These are phyloP conservation scores for Cinclus mexicanus DNA, from an alignment of 2,113 vertebrate species.

Conservation along the genomic window DNA sequence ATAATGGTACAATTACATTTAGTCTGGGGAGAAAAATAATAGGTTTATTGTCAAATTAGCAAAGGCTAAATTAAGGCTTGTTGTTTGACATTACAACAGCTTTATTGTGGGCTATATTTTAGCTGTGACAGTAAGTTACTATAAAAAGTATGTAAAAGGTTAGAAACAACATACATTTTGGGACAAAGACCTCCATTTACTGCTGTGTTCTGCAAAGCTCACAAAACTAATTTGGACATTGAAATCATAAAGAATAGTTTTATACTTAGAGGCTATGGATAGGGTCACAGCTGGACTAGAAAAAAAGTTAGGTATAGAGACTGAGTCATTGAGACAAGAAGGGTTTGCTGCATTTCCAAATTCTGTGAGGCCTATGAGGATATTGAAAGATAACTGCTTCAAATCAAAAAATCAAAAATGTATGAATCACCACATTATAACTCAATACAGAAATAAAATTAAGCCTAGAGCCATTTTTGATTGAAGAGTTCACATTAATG, in stretches of 20 bases:
- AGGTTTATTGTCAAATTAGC: neutral
- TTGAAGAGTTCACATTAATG: neutral
- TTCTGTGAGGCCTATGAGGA: neutral
- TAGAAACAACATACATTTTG: neutral
- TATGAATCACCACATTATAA: neutral
- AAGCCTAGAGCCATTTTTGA: neutral
- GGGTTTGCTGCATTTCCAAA: neutral
- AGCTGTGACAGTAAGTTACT: neutral
- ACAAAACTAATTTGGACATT: neutral
- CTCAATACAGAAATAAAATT: neutral
- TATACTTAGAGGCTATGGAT: neutral
- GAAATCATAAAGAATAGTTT: neutral
- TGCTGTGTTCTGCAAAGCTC: neutral
- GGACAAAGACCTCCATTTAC: neutral
- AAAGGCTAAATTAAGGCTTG: neutral
- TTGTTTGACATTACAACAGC: neutral
- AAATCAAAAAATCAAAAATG: neutral
- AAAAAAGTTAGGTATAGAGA: neutral
- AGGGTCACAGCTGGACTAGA: neutral
- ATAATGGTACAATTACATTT: neutral
- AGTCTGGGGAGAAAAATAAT: neutral
- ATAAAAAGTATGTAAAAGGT: neutral
- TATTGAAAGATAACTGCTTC: neutral
- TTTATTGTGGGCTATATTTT: neutral
- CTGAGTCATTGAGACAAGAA: neutral